Percentiles rank a stretch among this genome's conserved stretches.
Conservation (phyloP, 2,888 invertebrate genomes). For the Troides helena region DNA sequence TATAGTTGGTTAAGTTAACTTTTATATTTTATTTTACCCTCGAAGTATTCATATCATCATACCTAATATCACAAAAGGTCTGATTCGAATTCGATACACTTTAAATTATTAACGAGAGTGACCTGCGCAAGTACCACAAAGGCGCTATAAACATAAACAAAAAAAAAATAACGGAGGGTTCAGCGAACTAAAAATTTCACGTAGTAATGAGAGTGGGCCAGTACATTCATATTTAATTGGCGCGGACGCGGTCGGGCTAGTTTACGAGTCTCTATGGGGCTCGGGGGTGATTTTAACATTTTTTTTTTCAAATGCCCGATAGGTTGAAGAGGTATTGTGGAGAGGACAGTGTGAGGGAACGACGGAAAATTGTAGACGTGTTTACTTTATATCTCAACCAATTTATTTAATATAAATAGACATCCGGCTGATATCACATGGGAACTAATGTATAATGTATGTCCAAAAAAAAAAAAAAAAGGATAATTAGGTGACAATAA, state of each 20-base stretch:
- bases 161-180: slow-evolving; percentile 39
- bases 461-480: too few relatives aligned
- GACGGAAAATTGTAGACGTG: slow-evolving; percentile 25
- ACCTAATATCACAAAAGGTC: neutral
- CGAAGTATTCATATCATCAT: neutral
- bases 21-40: neutral
- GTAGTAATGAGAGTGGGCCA: slow-evolving; percentile 56
- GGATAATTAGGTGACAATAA: too few relatives aligned
- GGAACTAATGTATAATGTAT: too few relatives aligned
- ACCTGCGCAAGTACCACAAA: slow-evolving; percentile 41
- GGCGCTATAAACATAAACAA: slow-evolving; percentile 49
- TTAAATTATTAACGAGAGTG: slow-evolving; percentile 35
- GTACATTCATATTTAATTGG: slow-evolving; percentile 76
- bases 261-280: slow-evolving; percentile 66
- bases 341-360: slow-evolving; percentile 64
- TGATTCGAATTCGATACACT: neutral
- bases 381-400: neutral
- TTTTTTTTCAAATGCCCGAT: slow-evolving; percentile 72
- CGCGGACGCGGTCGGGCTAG: slow-evolving; percentile 53
- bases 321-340: slow-evolving; percentile 71
- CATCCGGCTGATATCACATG: too few relatives aligned
- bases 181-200: slow-evolving; percentile 52
- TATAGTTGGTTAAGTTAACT: neutral
- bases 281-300: slow-evolving; percentile 72
- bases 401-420: too few relatives aligned